Evolutionary conservation across 2,113 vertebrate species (phyloP).

Genomic region (Diphyllodes magnificus): DNA sequence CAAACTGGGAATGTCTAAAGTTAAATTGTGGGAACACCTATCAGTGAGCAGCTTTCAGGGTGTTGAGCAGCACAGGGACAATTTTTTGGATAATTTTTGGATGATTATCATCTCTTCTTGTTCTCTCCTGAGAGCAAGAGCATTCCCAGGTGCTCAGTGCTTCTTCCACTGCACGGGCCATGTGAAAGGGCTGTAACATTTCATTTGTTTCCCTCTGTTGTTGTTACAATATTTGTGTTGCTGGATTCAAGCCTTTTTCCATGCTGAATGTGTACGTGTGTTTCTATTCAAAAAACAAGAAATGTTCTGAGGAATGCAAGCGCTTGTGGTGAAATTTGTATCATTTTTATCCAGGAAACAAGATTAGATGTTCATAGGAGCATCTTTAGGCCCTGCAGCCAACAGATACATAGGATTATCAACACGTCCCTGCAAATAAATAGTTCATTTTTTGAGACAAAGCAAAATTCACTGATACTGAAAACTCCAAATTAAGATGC

Average conservation of each 20-base stretch:
- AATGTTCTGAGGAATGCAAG: not conserved
- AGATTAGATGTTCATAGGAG: not conserved
- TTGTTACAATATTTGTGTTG: not conserved
- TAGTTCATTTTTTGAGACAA: not conserved
- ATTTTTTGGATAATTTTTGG: not conserved
- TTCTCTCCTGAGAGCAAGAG: not conserved
- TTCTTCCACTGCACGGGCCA: not conserved
- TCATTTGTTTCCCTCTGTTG: not conserved
- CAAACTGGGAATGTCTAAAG: not conserved
- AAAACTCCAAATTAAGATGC: not conserved
- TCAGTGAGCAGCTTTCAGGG: not conserved
- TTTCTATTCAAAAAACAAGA: not conserved
- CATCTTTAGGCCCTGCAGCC: not conserved
- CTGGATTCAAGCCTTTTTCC: not conserved
- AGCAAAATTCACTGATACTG: not conserved
- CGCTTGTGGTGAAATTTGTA: not conserved
- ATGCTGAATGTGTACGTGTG: not conserved
- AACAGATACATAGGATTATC: not conserved
- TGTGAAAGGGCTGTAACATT: not conserved
- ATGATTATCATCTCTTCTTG: not conserved
- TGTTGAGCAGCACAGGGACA: not conserved
- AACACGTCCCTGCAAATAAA: not conserved
- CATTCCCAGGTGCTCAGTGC: not conserved
- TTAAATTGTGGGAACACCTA: not conserved
- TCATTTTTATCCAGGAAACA: not conserved